A percentile compares a stretch with the other conserved stretches of the same genome.
Conservation (phyloP, 2,888 invertebrate species). For the Tipula confusa region DNA sequence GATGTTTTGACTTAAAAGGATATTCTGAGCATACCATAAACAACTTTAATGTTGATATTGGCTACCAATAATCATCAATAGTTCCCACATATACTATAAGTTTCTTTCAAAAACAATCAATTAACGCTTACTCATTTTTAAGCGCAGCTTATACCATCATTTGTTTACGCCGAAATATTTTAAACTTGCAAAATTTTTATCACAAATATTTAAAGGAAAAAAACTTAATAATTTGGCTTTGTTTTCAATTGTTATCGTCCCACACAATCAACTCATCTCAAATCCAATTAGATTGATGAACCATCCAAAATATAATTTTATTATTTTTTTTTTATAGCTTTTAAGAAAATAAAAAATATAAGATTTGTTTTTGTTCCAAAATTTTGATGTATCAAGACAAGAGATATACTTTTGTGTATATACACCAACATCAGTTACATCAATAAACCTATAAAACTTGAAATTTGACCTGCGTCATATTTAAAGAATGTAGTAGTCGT, state of each 20-base stretch:
- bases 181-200: background rate
- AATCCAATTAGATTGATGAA: conserved; percentile 3
- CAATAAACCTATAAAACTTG: background rate
- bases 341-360: background rate
- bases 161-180: too few species aligned
- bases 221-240: background rate
- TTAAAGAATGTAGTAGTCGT: background rate
- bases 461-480: conserved; percentile 17
- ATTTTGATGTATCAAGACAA: conserved; percentile 3
- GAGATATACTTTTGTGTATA: background rate
- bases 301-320: background rate
- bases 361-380: background rate
- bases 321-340: background rate
- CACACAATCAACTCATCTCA: background rate
- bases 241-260: background rate
- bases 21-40: too few species aligned
- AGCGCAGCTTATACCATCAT: too few species aligned
- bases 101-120: too few species aligned
- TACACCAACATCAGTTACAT: background rate
- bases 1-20: too few species aligned
- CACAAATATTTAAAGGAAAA: background rate
- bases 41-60: too few species aligned
- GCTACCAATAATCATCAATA: too few species aligned
- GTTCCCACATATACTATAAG: too few species aligned
- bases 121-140: too few species aligned